These are phyloP conservation scores for Orthonevra nobilis DNA, from an alignment of 2,888 invertebrate genomes.

Conservation along the genomic window DNA sequence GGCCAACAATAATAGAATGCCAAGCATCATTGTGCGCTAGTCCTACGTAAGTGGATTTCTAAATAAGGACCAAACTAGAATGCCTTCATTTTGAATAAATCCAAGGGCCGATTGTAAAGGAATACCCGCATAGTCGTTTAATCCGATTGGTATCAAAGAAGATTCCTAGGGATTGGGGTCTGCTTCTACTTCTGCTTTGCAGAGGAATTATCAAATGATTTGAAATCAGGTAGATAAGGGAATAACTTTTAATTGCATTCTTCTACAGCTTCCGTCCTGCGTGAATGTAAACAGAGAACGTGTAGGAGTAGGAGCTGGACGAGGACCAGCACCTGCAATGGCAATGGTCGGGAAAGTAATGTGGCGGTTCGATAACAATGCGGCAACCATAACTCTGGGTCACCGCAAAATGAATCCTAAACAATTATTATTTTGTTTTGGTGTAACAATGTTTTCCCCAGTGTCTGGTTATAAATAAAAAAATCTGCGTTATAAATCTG, in stretches of 20 bases:
- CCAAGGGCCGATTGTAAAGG: constrained; percentile 46
- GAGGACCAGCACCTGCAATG: constrained; percentile 43
- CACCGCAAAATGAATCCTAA: constrained; percentile 60
- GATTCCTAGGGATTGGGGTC: constrained; percentile 44
- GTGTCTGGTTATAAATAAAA: constrained; percentile 6
- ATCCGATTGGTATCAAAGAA: constrained; percentile 52
- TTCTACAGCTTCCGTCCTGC: constrained; percentile 49
- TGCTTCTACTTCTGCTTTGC: constrained; percentile 22
- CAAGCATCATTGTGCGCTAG: no score
- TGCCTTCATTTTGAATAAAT: constrained; percentile 46
- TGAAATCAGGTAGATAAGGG: constrained; percentile 63
- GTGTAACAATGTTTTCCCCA: constrained; percentile 8
- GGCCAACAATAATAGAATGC: constrained; percentile 23
- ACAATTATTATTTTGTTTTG: constrained; percentile 55
- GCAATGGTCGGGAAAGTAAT: constrained; percentile 45
- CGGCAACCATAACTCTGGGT: constrained; percentile 50
- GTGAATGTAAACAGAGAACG: constrained; percentile 7
- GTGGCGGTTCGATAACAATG: constrained; percentile 63
- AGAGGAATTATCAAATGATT: constrained; percentile 64
- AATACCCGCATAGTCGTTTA: constrained; percentile 37
- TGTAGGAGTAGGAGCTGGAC: constrained; percentile 1
- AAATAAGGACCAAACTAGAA: constrained; percentile 34
- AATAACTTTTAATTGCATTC: constrained; percentile 68
- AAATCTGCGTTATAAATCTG: constrained; percentile 20
- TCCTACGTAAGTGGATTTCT: constrained; percentile 21